Evolutionary conservation across 2,888 invertebrate genomes (phyloP).

Genomic region (Flexamia atlantica): DNA sequence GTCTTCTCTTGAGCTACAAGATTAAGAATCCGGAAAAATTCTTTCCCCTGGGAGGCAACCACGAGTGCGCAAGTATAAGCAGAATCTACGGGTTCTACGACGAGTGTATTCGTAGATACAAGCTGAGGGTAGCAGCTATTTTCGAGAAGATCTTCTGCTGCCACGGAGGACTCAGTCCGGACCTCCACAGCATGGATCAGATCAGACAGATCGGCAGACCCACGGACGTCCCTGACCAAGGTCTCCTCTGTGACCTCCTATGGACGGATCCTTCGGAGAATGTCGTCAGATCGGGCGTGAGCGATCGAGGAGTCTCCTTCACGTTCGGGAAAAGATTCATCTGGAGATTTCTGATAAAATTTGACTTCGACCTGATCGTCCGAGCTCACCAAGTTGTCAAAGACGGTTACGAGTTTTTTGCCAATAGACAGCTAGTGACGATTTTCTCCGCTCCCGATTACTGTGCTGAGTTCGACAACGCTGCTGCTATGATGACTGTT

Average conservation of each 20-base stretch:
- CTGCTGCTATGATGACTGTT: conserved; percentile 64
- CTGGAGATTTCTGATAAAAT: conserved; percentile 80
- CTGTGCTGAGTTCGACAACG: conserved; percentile 64
- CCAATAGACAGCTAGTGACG: conserved; percentile 67
- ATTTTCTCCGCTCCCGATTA: conserved; percentile 66
- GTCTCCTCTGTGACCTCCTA: conserved; percentile 78
- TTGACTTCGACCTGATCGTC: conserved; percentile 82
- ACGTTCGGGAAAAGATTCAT: conserved; percentile 82
- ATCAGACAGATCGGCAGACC: conserved; percentile 78
- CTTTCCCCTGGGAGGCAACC: conserved; percentile 95
- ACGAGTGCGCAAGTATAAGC: conserved; percentile 96
- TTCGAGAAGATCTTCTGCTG: conserved; percentile 83
- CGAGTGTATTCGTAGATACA: conserved; percentile 86
- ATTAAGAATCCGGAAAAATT: conserved; percentile 99
- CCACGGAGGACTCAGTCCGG: conserved; percentile 77
- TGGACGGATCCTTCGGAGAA: conserved; percentile 78
- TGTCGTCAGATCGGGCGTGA: conserved; percentile 81
- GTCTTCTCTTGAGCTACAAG: conserved; percentile 97
- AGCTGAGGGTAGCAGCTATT: conserved; percentile 80
- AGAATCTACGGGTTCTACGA: conserved; percentile 86
- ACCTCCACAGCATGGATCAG: conserved; percentile 78
- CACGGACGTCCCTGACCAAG: conserved; percentile 78
- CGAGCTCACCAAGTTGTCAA: conserved; percentile 80
- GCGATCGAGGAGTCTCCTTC: conserved; percentile 81
- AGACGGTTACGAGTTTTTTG: conserved; percentile 69